phyloP scores from a whole-genome alignment of 2,888 invertebrate species.

The Chironomus riparius region DNA sequence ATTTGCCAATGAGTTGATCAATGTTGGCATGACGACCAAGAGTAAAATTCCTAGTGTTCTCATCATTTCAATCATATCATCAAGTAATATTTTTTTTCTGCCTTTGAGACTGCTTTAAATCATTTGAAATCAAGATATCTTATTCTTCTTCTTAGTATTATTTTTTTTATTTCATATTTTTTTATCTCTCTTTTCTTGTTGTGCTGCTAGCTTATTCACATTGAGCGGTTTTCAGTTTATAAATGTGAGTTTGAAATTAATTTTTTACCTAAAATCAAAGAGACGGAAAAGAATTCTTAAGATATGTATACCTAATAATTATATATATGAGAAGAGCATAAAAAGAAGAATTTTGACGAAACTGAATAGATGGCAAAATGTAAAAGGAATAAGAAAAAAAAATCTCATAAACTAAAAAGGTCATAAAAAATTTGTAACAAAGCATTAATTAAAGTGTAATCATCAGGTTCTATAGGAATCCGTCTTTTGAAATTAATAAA shows the following conservation, averaged over 20 bases:
- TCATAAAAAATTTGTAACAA: conserved; percentile 13
- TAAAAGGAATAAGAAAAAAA: background rate
- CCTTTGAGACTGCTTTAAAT: conserved; percentile 5
- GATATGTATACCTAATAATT: conserved; percentile 15
- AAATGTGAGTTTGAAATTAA: background rate
- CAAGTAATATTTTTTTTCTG: background rate
- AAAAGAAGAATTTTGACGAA: conserved; percentile 17
- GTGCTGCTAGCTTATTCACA: no score
- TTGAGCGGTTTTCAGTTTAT: background rate
- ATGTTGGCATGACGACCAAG: conserved; percentile 10
- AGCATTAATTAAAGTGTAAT: conserved; percentile 22
- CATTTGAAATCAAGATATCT: conserved; percentile 23
- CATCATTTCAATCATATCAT: conserved; percentile 18
- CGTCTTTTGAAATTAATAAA: background rate
- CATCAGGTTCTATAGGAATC: background rate
- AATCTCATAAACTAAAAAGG: conserved; percentile 4
- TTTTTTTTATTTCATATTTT: conserved; percentile 1
- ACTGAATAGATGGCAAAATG: background rate
- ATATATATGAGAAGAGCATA: conserved; percentile 4
- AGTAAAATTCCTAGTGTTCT: conserved; percentile 1
- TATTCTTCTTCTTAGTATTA: background rate
- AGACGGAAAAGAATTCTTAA: conserved; percentile 4
- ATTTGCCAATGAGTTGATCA: conserved; percentile 56
- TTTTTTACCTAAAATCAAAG: conserved; percentile 23
- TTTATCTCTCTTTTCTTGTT: background rate